Base-by-base conservation (phyloP, 2,797 vertebrate genomes). In the Eulemur rubriventer region DNA sequence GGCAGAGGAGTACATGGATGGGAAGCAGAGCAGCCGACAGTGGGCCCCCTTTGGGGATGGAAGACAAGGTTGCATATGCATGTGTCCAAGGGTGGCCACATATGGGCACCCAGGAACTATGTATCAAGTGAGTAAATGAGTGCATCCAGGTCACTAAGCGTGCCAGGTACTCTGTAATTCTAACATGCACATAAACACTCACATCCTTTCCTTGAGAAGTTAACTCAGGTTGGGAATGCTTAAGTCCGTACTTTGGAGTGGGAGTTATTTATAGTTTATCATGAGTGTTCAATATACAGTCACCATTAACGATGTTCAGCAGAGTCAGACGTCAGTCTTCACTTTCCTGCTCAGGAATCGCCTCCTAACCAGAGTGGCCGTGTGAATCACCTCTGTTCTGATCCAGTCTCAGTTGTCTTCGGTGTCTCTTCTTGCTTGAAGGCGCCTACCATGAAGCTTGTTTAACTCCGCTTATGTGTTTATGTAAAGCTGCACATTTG, bases 161-260 rank as follows among this genome's bases (percentile, higher is more conserved):
- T 52, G 20, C 46, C 38, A 18, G 52, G 6, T 22, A 24, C 41
- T 73, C 55, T n/a, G 17, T 14, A 55, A 26, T 33, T 46, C 50
- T 10, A 0, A 59, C 57, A 1, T 17, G 13, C 24, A 6, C 3
- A 2, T 17, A 20, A 35, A 5, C 30, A 55, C 3, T 5, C 43
- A 35, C 11, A 12, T 69, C 38, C 43, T 35, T 26, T 63, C 61
- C 50, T 30, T 22, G 43, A 91, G 38, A 61, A 22, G 70, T 41
- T 43, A 84, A 17, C 33, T 90, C 43, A 12, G 57, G n/a, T 22
- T 43, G 24, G 46, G 48, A 38, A 4, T 46, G 57, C 57, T 16
- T 4, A 41, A 63, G 46, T 57, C 28, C 79, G 0, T 57, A 1
- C 81, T 90, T 61, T 79, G 50, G 26, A 52, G 35, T 35, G 13